Evolutionary conservation across 1,140 invertebrate genomes (phyloP), one percentile per base, ranked within the genome.

Genomic region (Stenopsyche tienmushanensis): DNA sequence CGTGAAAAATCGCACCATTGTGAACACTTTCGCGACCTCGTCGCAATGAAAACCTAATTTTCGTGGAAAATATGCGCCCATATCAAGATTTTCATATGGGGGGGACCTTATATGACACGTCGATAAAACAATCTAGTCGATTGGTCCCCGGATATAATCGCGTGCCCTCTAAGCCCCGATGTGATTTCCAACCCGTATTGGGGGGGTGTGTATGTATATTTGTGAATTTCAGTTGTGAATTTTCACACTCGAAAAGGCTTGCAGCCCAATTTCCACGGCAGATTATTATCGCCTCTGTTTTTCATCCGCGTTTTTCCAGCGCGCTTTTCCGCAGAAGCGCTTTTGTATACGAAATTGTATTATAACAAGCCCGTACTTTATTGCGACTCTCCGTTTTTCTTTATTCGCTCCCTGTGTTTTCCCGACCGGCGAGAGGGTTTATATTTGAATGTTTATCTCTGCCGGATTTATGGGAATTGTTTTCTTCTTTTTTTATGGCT

Each of bases 281-380:
- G 67, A 65, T 65, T 69, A 69, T 69, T 69, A 69, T 65, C 67
- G 64, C 59, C 24, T 44, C 62, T 59, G 67, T 69, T 69, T 69
- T 69, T 69, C 67, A 62, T 69, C 42, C 54, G 45, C 39, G 17
- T 42, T 57, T 57, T 57, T 13, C 21, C 26, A 54, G 54, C 25
- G 47, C 62, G 21, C 50, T 55, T 55, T 55, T 55, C 25, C 26
- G 17, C 52, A 55, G 52, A 64, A 42, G 39, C 10, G 50, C 29
- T 64, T 64, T 68, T 59, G 52, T 65, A 65, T 62, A 47, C 64
- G 42, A 45, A 59, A 69, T 69, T 59, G 67, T 59, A 45, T 69
- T 69, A 65, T 65, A 69, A 69, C 67, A 66, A 69, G 67, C 34
- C n/a, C 52, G 49, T 54, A 54, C 44, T 69, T 69, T 69, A 69